Evolutionary conservation across 2,113 vertebrate genomes (phyloP).

Genomic region (Neopipo cinnamomea): DNA sequence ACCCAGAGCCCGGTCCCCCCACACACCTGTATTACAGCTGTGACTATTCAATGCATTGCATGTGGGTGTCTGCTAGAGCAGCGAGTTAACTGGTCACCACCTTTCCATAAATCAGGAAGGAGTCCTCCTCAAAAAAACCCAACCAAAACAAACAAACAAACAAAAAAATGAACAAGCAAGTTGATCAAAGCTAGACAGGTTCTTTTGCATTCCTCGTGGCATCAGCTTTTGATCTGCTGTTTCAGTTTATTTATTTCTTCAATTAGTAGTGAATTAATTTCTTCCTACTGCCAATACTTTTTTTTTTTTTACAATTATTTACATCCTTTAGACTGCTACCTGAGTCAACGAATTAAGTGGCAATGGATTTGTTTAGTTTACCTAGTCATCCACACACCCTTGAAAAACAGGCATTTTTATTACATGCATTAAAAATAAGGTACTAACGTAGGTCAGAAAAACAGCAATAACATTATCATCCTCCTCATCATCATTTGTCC

Average conservation of each 20-base stretch:
- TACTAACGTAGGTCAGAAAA: not conserved
- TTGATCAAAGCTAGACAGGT: not conserved
- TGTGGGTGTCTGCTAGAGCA: not conserved
- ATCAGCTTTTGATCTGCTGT: not conserved
- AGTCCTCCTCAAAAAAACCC: not conserved
- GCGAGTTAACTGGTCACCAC: rapidly evolving
- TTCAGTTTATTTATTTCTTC: not conserved
- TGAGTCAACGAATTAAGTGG: not conserved
- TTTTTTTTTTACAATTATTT: not conserved
- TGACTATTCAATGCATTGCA: not conserved
- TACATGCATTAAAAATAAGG: not conserved
- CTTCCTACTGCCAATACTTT: not conserved
- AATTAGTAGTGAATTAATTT: not conserved
- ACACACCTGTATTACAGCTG: not conserved
- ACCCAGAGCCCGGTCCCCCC: not conserved
- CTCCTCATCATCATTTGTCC: not conserved
- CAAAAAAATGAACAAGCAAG: not conserved
- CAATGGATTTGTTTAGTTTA: not conserved
- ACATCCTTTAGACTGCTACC: not conserved
- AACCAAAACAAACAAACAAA: not conserved
- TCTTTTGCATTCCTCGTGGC: not conserved
- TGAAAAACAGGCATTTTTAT: not conserved
- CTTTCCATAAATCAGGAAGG: not conserved
- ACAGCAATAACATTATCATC: not conserved
- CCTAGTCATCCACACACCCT: not conserved